Evolutionary conservation across 2,888 invertebrate species (phyloP), one percentile per base, ranked within the genome.

Genomic region (Epinotia bilunana): DNA sequence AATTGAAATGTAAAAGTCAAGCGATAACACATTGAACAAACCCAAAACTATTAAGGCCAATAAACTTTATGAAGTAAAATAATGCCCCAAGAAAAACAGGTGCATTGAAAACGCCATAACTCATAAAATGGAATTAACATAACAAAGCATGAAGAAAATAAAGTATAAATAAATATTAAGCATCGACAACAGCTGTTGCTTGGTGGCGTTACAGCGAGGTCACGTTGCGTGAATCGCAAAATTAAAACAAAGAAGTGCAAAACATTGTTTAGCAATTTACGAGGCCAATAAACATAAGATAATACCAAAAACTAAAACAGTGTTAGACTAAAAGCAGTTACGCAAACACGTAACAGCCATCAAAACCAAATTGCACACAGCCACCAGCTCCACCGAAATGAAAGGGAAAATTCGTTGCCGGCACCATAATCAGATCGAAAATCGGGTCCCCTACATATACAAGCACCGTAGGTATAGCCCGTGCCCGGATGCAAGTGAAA

Each of bases 401-500:
- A 75, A 75, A 79, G 80, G 82, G 85, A 83, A 81, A 87, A 84
- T 80, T 84, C 83, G 81, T 78, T 82, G 84, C 65, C 84, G 83
- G 87, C 84, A 83, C 82, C 86, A 84, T 88, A 89, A 88, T 88
- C 87, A 87, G 89, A 90, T 90, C 89, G 90, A 90, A 90, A 90
- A 88, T 88, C 84, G 87, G 86, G 85, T 86, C 76, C 73, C 69
- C 49, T 39, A 69, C 61, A 58, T 71, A 71, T 53, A 73, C 60
- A 73, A 53, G 57, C 57, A 49, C 39, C 55, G 49, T 74, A 71
- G 70, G 55, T 65, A 72, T 75, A 75, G 67, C 65, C 23, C 13
- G 71, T 57, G 86, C 88, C 91, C 91, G 93, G 92, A 93, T 94
- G 94, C 94, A 94, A 92, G 94, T 89, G 88, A 90, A 88, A 91